Evolutionary conservation across 2,113 vertebrate genomes (phyloP), one percentile per base, ranked within the genome.

Genomic region (Ginglymostoma cirratum): DNA sequence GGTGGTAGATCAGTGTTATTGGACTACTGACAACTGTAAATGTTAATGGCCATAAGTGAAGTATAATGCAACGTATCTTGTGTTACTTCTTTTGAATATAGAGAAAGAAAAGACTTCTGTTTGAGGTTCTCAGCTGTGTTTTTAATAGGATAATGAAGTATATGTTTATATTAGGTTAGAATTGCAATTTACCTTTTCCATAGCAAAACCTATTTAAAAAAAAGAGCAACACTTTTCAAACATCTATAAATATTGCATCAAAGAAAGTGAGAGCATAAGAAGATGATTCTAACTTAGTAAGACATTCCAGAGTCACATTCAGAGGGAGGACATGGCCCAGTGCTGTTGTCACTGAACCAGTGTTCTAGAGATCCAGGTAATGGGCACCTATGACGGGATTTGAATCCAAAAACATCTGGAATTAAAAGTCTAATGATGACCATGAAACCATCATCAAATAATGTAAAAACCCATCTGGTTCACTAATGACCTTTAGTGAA

Each of bases 1-100:
- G n/a, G 89, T 93, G 89, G 89, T 93, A 12, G 61, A 3, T 66
- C 89, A 66, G n/a, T 42, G 17, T 93, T 93, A 67, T 93, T 93
- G 19, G 89, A 6, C n/a, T 66, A 19, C 89, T 66, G 34, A 93
- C 17, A 34, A 66, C 89, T 3, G n/a, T 93, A 66, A 93, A 66
- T 67, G 15, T 67, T 38, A 93, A 38, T 34, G 14, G 17, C 61
- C 61, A 93, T 93, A 66, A 42, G 61, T 21, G 66, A 93, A 67
- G n/a, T n/a, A 93, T n/a, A 34, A 66, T 38, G 21, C 15, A 93
- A 55, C 14, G n/a, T 61, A 14, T 38, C 67, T 66, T 93, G 14
- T n/a, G 55, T 66, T 67, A 66, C 15, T 93, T 21, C 61, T 66
- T n/a, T 93, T 65, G 14, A 17, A 38, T 65, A n/a, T 93, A n/a